These are phyloP conservation scores for Belgica antarctica DNA, from an alignment of 2,888 invertebrate genomes.

Conservation along the genomic window DNA sequence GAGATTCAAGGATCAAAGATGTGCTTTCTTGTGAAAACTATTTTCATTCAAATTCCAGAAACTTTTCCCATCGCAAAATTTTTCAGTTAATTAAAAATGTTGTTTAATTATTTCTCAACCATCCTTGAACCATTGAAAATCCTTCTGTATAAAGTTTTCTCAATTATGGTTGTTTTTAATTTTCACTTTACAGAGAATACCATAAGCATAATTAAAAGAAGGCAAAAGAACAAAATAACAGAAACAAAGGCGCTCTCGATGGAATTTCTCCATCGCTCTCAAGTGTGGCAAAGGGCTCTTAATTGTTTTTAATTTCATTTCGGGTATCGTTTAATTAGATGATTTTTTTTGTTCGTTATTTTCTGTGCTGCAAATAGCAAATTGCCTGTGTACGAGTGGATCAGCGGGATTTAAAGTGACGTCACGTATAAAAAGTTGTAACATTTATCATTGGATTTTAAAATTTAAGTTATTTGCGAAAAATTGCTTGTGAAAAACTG, in stretches of 20 bases:
- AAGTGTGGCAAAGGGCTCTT: neutral
- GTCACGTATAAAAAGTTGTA: too few relatives aligned
- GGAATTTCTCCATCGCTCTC: neutral
- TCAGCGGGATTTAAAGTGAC: too few relatives aligned
- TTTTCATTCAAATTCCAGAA: neutral
- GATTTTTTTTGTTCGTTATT: slow-evolving; percentile 15
- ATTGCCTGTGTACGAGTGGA: slow-evolving; percentile 38
- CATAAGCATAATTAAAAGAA: slow-evolving; percentile 4
- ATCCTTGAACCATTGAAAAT: neutral
- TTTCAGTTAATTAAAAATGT: slow-evolving; percentile 23
- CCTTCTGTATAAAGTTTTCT: slow-evolving; percentile 3
- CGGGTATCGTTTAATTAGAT: slow-evolving; percentile 43
- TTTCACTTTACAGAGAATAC: neutral
- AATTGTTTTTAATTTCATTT: slow-evolving; percentile 42
- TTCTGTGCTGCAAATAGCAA: slow-evolving; percentile 31
- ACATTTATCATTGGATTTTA: too few relatives aligned
- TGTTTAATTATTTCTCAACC: slow-evolving; percentile 1
- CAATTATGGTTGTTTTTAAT: neutral
- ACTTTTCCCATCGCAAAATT: neutral
- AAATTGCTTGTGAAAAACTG: too few relatives aligned
- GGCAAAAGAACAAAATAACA: neutral
- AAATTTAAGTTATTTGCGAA: too few relatives aligned
- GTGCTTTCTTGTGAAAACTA: slow-evolving; percentile 2
- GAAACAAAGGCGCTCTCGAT: neutral
- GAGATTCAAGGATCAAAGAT: neutral